Conservation (phyloP, 2,888 invertebrate species). For the Acleris cristana region DNA sequence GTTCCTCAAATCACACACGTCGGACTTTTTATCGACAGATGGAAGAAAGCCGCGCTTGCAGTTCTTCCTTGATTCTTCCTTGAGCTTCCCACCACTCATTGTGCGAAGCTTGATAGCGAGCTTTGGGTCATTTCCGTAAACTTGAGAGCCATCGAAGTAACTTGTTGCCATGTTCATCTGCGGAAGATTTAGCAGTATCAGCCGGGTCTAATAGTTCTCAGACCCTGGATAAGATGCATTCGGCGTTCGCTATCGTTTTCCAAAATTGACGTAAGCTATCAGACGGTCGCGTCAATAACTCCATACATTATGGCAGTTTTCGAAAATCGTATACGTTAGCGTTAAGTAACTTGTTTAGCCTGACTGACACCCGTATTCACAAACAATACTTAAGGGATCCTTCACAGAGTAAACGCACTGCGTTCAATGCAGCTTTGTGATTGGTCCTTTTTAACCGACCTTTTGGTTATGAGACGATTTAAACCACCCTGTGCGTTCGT, state of each 20-base stretch:
- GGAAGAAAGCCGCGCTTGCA: conserved; percentile 67
- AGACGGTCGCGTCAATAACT: not conserved
- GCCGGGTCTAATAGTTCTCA: too few relatives aligned
- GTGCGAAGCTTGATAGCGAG: conserved; percentile 66
- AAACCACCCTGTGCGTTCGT: too few relatives aligned
- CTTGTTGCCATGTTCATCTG: conserved; percentile 88
- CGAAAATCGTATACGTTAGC: not conserved
- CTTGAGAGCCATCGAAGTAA: conserved; percentile 79
- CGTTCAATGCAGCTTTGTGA: too few relatives aligned
- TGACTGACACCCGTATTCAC: too few relatives aligned
- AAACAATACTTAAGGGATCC: too few relatives aligned
- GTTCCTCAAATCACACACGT: conserved; percentile 70
- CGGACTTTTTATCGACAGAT: conserved; percentile 67
- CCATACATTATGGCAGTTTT: too few relatives aligned
- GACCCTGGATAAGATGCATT: not conserved
- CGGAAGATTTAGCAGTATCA: conserved; percentile 23
- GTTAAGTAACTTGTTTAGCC: not conserved
- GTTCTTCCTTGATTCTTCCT: conserved; percentile 57
- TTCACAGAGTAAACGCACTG: too few relatives aligned
- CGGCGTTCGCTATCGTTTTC: not conserved
- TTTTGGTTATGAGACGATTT: too few relatives aligned
- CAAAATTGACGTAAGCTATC: not conserved
- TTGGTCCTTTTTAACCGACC: too few relatives aligned
- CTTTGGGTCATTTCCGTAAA: conserved; percentile 78
- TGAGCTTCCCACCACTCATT: conserved; percentile 70